Evolutionary conservation across 2,797 vertebrate genomes (phyloP).

Genomic region (Cryptoprocta ferox): DNA sequence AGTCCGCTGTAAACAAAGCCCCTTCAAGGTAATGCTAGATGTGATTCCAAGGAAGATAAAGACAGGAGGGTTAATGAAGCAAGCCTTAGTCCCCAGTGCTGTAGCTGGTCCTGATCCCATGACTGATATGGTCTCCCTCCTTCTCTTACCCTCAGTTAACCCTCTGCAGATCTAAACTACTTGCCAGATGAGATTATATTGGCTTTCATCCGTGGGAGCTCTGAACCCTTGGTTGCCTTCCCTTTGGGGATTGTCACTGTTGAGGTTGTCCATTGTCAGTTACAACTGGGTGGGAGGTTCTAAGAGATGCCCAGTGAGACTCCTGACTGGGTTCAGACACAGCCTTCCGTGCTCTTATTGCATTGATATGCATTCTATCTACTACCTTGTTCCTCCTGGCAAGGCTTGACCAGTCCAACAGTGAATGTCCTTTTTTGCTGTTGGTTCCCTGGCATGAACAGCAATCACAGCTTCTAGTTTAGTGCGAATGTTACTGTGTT

Average conservation of each 20-base stretch:
- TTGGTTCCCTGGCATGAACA: neutral
- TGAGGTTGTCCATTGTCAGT: neutral
- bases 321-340: neutral
- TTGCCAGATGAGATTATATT: neutral
- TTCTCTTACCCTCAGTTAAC: neutral
- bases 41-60: neutral
- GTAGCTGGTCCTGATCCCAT: neutral
- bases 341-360: neutral
- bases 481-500: neutral
- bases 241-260: neutral
- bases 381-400: neutral
- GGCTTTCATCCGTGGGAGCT: neutral
- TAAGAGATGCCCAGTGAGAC: neutral
- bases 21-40: neutral
- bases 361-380: neutral
- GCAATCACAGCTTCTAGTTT: neutral
- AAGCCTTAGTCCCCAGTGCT: neutral
- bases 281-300: neutral
- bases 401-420: neutral
- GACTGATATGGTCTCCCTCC: neutral
- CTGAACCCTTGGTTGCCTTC: neutral
- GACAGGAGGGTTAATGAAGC: neutral
- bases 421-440: neutral
- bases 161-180: neutral
- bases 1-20: neutral